Conservation (phyloP, 2,888 invertebrate species). For the Chromoteleia sp. region DNA sequence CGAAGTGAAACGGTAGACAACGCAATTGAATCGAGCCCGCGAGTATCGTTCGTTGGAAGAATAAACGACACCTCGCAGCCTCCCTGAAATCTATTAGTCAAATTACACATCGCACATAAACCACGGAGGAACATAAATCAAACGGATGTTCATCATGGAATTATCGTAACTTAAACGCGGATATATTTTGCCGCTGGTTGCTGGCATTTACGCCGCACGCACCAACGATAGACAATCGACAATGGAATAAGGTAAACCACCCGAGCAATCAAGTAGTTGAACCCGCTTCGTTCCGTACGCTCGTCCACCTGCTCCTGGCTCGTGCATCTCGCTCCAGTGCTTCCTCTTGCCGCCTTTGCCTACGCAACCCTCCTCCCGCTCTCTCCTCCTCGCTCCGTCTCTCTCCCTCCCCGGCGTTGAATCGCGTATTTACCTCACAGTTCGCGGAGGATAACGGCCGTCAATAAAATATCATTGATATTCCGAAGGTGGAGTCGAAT, state of each 20-base stretch:
- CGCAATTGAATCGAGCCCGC: too few species aligned
- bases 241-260: constrained; percentile 62
- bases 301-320: constrained; percentile 55
- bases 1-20: too few species aligned
- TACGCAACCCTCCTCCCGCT: background rate
- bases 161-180: constrained; percentile 37
- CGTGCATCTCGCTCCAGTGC: constrained; percentile 43
- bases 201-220: constrained; percentile 59
- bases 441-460: constrained; percentile 73
- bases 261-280: constrained; percentile 60
- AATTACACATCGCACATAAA: constrained; percentile 24
- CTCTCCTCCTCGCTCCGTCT: too few species aligned
- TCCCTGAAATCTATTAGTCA: constrained; percentile 40
- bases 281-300: constrained; percentile 36
- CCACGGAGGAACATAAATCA: constrained; percentile 33
- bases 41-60: background rate
- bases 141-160: constrained; percentile 25
- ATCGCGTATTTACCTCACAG: constrained; percentile 76
- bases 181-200: constrained; percentile 41
- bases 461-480: constrained; percentile 82
- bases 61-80: constrained; percentile 5
- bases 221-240: constrained; percentile 53
- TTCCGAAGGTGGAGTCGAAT: constrained; percentile 69
- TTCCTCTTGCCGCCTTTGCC: constrained; percentile 13
- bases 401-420: constrained; percentile 60